A percentile compares a stretch with the other conserved stretches of the same genome.
phyloP scores from a whole-genome alignment of 2,113 vertebrate genomes.

The Harpagus bidentatus region DNA sequence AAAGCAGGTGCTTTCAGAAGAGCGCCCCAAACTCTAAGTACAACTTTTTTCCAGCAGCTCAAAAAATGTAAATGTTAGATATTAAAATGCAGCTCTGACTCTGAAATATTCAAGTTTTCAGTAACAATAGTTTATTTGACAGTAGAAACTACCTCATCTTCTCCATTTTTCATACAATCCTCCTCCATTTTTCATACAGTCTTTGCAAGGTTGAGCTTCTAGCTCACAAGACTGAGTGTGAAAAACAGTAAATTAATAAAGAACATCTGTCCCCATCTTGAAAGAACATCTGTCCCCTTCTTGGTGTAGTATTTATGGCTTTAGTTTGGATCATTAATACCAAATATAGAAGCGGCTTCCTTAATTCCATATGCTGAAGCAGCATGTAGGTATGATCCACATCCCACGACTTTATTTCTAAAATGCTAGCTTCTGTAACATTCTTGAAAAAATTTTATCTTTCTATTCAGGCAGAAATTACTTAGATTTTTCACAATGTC shows the following conservation, averaged over 20 bases:
- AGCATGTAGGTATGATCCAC: background rate
- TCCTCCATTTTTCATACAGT: background rate
- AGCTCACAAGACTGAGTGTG: background rate
- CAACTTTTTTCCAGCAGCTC: background rate
- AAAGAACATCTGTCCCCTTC: background rate
- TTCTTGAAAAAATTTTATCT: background rate
- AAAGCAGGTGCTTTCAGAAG: background rate
- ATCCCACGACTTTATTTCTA: background rate
- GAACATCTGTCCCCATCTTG: background rate
- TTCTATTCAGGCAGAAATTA: background rate
- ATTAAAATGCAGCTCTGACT: background rate
- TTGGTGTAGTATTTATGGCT: background rate
- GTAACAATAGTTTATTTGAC: background rate
- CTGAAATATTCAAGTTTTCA: background rate
- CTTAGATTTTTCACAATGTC: background rate
- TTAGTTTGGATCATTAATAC: background rate
- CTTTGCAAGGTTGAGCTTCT: background rate
- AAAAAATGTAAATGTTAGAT: background rate
- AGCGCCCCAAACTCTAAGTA: background rate
- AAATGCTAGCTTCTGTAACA: background rate
- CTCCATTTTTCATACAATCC: background rate
- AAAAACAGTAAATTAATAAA: background rate
- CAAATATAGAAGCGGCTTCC: background rate
- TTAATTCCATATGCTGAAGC: slow-evolving; percentile 21
- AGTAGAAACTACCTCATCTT: background rate